Percentiles rank a stretch among this genome's conserved stretches.
phyloP scores from a whole-genome alignment of 2,113 vertebrate genomes.

The Ifrita kowaldi region DNA sequence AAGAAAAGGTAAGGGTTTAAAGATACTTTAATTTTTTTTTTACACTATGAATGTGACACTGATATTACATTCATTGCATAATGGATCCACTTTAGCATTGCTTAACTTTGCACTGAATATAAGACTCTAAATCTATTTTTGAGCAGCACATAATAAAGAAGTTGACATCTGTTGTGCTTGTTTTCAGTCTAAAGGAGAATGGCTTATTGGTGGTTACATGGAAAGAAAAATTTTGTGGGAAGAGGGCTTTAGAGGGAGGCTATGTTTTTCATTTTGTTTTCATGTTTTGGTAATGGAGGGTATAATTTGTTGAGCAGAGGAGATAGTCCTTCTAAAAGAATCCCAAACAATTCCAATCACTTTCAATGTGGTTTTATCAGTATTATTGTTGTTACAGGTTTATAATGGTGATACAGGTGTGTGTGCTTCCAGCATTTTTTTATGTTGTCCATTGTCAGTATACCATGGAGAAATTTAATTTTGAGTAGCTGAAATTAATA shows the following conservation, averaged over 20 bases:
- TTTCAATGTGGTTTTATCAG: not conserved
- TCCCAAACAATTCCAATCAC: rapidly evolving
- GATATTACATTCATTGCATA: not conserved
- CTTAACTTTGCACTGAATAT: not conserved
- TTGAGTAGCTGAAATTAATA: not conserved
- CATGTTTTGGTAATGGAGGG: not conserved
- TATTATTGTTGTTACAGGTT: not conserved
- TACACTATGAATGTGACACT: not conserved
- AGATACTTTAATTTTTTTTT: not conserved
- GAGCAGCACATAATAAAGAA: not conserved
- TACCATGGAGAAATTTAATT: not conserved
- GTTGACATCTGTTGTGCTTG: not conserved
- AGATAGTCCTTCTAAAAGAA: not conserved
- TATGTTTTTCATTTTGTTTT: not conserved
- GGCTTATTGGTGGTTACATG: not conserved
- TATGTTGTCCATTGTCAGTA: not conserved
- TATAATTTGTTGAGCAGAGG: not conserved
- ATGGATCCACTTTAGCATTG: not conserved
- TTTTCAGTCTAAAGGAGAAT: not conserved
- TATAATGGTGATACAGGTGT: not conserved
- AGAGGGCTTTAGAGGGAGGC: not conserved
- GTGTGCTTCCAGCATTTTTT: not conserved
- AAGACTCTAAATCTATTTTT: not conserved
- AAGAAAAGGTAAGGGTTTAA: not conserved
- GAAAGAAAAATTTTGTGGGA: not conserved